Evolutionary conservation across 2,113 vertebrate species (phyloP), one percentile per base, ranked within the genome.

Genomic region (Elephas maximus): DNA sequence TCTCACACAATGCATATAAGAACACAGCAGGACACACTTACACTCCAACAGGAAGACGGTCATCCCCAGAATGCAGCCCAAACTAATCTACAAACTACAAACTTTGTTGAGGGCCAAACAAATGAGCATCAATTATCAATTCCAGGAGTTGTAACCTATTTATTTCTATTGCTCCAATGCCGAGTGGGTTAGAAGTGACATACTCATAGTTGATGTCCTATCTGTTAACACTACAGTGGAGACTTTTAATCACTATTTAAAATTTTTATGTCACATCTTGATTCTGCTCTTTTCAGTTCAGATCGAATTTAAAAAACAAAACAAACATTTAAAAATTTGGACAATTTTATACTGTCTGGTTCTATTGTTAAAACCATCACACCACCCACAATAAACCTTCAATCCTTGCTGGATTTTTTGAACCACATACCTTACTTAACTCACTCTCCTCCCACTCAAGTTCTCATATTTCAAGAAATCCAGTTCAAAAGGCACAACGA

Each of bases 241-340:
- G 37, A 76, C 18, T 57, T 63, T 41, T 41, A 79, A 62, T 63
- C 76, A 45, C 33, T 78, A 17, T 30, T 79, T 60, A 71, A 60
- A 85, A 81, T 81, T 76, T 82, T 84, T 53, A 88, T 63, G 45
- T 30, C 30, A 92, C 71, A 79, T 86, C 71, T 37, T 76, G 41
- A 95, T n/a, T 86, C 74, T 41, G 41, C 21, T 76, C 11, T 41
- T 82, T 86, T 37, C 73, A 81, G 26, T 65, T 87, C 63, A 57
- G 24, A 74, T 81, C 63, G 92, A 90, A 91, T 73, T 95, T 24
- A 83, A 69, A n/a, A 82, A 73, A 65, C 44, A 81, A 85, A 96
- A 76, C 41, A 89, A 86, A 96, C 77, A 53, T 48, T 24, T 30
- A 74, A 53, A 88, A 41, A 65, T 33, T 28, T 95, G 12, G 53